Percentiles rank a stretch among this genome's conserved stretches.
phyloP scores from a whole-genome alignment of 1,140 invertebrate genomes.

The Drosophila equinoxialis region DNA sequence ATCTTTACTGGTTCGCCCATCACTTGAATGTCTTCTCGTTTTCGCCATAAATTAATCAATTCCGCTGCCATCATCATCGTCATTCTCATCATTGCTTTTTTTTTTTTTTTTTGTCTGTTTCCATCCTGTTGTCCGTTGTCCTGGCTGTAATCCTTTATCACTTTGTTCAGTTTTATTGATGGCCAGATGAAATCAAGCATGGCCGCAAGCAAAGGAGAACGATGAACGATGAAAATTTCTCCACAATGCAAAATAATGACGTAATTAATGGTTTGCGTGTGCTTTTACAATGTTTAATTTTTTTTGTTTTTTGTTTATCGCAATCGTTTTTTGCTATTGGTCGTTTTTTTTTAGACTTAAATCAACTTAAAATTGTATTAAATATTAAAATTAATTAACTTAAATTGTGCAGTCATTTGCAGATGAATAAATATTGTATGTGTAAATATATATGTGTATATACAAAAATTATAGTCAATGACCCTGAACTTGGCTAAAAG shows the following conservation, averaged over 20 bases:
- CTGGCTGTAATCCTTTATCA: constrained; percentile 69
- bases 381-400: constrained; percentile 65
- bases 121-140: constrained; percentile 1
- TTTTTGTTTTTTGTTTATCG: constrained; percentile 2
- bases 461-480: constrained; percentile 36
- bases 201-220: constrained; percentile 22
- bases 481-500: constrained; percentile 65
- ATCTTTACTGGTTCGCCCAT: constrained; percentile 1
- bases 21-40: constrained; percentile 57
- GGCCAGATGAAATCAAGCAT: constrained; percentile 40
- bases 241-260: constrained; percentile 73
- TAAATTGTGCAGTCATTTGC: constrained; percentile 26
- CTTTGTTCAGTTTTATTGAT: constrained; percentile 65
- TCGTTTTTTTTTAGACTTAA: constrained; percentile 50
- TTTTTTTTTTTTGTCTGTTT: neutral
- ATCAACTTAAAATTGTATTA: constrained; percentile 58
- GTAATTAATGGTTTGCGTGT: constrained; percentile 63
- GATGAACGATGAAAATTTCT: constrained; percentile 19
- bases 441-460: neutral
- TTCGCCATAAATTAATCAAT: constrained; percentile 77
- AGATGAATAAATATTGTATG: constrained; percentile 17
- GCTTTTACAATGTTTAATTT: neutral
- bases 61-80: constrained; percentile 35
- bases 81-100: constrained; percentile 4
- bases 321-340: constrained; percentile 48